Conservation (phyloP, 53 echinoderm and acorn worm species). For the Holothuria leucospilota region DNA sequence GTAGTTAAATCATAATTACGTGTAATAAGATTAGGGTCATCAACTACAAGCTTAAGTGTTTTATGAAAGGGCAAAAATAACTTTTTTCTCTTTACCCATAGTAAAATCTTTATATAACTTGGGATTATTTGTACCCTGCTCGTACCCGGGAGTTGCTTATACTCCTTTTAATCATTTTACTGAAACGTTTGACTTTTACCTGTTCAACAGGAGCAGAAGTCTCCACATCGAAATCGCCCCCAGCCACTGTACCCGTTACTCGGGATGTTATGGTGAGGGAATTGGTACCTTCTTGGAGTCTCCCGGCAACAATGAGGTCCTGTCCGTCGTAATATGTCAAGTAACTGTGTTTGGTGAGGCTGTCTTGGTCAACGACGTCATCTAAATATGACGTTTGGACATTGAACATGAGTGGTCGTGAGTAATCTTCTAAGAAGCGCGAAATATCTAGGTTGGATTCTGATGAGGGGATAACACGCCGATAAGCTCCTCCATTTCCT, state of each 20-base stretch:
- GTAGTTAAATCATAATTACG: too few species aligned
- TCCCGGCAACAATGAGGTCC: conserved; percentile 85
- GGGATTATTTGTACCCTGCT: too few species aligned
- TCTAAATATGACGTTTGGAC: conserved; percentile 69
- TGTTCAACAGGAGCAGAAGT: neutral
- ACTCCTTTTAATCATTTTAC: too few species aligned
- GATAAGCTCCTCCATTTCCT: neutral
- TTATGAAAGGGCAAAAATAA: too few species aligned
- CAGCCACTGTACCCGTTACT: neutral
- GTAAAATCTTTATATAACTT: too few species aligned
- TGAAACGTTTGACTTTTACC: too few species aligned
- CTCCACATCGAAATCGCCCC: neutral
- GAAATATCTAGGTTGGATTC: conserved; percentile 70
- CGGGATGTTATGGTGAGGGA: neutral
- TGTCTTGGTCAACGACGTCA: conserved; percentile 52
- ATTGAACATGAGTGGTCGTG: conserved; percentile 83
- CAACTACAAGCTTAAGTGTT: too few species aligned
- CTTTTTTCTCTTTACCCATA: too few species aligned
- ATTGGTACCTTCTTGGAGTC: conserved; percentile 58
- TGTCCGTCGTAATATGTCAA: conserved; percentile 86
- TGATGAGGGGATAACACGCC: neutral
- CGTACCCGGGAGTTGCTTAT: too few species aligned
- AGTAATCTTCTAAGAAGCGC: conserved; percentile 83
- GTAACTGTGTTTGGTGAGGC: conserved; percentile 73
- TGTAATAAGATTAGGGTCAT: too few species aligned